Conservation (phyloP, 2,113 vertebrate species). For the Malaclemys terrapin region DNA sequence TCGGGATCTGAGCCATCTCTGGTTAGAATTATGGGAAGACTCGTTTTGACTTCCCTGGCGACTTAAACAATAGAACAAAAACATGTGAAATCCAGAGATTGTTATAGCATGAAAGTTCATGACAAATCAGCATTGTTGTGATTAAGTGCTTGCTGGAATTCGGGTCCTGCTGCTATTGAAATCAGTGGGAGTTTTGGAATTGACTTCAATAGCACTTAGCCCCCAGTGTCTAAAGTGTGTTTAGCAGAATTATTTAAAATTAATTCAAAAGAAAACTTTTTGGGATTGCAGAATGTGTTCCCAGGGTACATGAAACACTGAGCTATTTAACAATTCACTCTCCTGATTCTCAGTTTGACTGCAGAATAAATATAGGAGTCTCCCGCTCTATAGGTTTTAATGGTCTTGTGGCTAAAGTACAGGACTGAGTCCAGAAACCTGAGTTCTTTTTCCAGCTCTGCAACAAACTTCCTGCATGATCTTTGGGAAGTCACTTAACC, state of each 20-base stretch:
- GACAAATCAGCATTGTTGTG: not conserved
- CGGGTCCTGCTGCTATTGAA: not conserved
- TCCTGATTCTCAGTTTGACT: not conserved
- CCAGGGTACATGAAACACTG: not conserved
- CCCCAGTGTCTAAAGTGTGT: not conserved
- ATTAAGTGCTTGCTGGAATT: not conserved
- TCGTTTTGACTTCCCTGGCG: not conserved
- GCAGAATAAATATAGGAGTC: not conserved
- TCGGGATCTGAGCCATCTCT: not conserved
- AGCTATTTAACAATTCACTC: not conserved
- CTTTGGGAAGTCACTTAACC: not conserved
- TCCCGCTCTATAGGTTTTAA: not conserved
- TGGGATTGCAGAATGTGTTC: not conserved
- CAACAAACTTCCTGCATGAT: not conserved
- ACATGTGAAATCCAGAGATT: not conserved
- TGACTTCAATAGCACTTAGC: not conserved
- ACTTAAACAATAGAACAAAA: not conserved
- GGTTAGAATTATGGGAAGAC: constrained; percentile 11
- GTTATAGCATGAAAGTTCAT: constrained; percentile 13
- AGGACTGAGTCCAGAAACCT: not conserved
- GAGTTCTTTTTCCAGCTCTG: not conserved
- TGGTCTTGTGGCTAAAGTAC: not conserved
- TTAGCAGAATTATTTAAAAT: not conserved
- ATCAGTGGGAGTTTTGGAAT: not conserved
- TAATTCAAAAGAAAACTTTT: not conserved